Base-by-base conservation (phyloP, 2,888 invertebrate genomes). In the Watsonalla cultraria region DNA sequence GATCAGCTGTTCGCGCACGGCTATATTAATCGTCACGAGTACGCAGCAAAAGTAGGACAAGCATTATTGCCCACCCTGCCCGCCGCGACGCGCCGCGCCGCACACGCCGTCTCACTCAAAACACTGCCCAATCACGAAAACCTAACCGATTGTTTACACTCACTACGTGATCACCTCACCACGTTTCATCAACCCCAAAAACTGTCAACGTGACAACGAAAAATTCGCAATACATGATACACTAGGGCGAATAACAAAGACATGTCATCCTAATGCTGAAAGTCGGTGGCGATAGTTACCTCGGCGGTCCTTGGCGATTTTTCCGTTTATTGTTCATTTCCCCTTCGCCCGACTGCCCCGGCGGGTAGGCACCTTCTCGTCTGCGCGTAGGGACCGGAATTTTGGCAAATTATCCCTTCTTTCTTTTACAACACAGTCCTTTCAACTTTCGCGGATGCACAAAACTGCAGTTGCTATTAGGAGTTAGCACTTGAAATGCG, bases 301-400 rank as follows among this genome's bases (percentile, higher is more conserved):
- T 95, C 81, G 94, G 92, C 76, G 94, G 92, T 82, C 94, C 95
- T 80, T 95, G 93, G 88, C 96, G 95, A 92, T 93, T 95, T 93
- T 96, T 96, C 90, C 95, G 94, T 92, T 96, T 96, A 88, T 93
- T 95, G 84, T 95, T 96, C 94, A 94, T 95, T 84, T 93, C 93
- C 89, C 87, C 87, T 81, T 88, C 90, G 81, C 90, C 90, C 74
- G 88, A 85, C 84, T 92, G 92, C 92, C 93, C 93, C 92, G 93
- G 92, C 90, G 92, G 92, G 92, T 93, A 94, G 94, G 94, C 94
- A 93, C 93, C 92, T 92, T 94, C 94, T 92, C 93, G 93, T 92
- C 93, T 94, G 92, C 93, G 94, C 93, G 94, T 95, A 90, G 95
- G 94, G 94, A 95, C 95, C 94, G 95, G 95, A 95, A 95, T 95